Evolutionary conservation across 2,113 vertebrate genomes (phyloP).

Genomic region (Seriola dumerili): DNA sequence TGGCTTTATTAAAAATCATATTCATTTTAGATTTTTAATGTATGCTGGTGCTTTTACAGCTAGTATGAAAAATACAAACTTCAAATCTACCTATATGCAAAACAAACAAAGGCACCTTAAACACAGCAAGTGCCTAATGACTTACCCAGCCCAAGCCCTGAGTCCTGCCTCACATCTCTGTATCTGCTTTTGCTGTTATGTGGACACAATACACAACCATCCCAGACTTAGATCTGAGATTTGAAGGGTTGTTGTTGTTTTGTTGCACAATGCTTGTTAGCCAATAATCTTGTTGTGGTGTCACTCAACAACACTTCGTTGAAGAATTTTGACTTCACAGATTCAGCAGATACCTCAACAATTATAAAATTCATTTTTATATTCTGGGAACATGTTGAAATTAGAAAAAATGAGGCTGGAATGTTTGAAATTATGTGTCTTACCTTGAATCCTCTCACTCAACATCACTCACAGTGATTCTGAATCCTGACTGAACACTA

Average conservation of each 20-base stretch:
- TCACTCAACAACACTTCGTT: not conserved
- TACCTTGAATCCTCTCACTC: not conserved
- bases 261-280: not conserved
- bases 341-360: not conserved
- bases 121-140: constrained; percentile 44
- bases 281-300: not conserved
- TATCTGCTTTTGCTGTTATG: not conserved
- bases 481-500: not conserved
- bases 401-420: constrained; percentile 55
- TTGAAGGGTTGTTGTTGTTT: not conserved
- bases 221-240: not conserved
- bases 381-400: constrained; percentile 3
- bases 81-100: constrained; percentile 58
- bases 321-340: not conserved
- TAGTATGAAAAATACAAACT: constrained; percentile 77
- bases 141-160: constrained; percentile 36
- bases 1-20: constrained; percentile 77
- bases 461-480: constrained; percentile 8
- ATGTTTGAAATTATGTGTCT: constrained; percentile 60
- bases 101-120: constrained; percentile 64
- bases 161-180: constrained; percentile 47
- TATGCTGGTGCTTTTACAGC: constrained; percentile 61
- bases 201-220: not conserved
- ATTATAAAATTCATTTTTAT: not conserved
- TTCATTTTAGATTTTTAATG: constrained; percentile 50